Conservation (phyloP, 1,140 invertebrate genomes). For the Philaenus spumarius region DNA sequence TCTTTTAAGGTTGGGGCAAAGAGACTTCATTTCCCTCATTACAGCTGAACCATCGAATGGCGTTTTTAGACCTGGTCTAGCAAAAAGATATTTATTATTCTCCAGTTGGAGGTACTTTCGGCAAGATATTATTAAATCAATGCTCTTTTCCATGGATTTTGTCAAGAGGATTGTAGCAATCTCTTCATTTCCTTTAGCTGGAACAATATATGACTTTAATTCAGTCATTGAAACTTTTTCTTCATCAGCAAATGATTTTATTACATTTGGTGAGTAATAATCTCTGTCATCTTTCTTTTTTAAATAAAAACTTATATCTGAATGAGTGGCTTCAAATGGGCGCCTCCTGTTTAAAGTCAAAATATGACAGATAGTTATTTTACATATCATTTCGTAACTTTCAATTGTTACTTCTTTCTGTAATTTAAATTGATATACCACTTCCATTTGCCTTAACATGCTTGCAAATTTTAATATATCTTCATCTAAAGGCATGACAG, state of each 20-base stretch:
- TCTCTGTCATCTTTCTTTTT: too few species aligned
- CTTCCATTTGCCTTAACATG: too few species aligned
- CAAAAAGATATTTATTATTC: background rate
- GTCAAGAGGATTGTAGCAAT: background rate
- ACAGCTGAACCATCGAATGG: too few species aligned
- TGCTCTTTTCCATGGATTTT: background rate
- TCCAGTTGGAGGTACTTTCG: too few species aligned
- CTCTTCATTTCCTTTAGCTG: background rate
- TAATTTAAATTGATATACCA: too few species aligned
- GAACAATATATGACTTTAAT: background rate
- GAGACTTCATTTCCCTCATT: too few species aligned
- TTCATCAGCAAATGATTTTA: background rate
- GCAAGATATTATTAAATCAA: too few species aligned
- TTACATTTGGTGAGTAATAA: background rate
- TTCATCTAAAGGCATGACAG: too few species aligned
- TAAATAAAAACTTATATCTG: background rate
- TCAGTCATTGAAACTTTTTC: background rate
- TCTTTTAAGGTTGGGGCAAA: too few species aligned
- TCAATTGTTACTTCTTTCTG: too few species aligned
- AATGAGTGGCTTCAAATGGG: background rate
- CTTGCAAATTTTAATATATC: too few species aligned
- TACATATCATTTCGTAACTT: conserved; percentile 37
- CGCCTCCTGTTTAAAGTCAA: background rate
- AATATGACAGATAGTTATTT: conserved; percentile 17
- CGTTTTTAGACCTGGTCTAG: background rate